These are phyloP conservation scores for Spodoptera picta DNA, from an alignment of 2,888 invertebrate genomes.

Conservation along the genomic window DNA sequence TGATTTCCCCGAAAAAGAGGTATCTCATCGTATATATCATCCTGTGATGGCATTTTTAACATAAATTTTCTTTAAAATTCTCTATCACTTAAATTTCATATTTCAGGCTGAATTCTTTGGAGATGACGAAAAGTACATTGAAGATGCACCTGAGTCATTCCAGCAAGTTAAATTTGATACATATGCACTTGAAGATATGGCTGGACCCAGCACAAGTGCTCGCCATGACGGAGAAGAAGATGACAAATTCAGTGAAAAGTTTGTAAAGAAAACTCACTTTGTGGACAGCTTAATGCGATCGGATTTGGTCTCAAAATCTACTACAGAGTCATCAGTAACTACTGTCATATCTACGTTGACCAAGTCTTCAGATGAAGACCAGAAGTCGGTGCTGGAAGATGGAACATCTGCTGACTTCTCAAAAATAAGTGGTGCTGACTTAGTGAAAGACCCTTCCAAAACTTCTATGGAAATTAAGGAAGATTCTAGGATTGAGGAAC, in stretches of 20 bases:
- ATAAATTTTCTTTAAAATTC: no score
- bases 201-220: conserved; percentile 63
- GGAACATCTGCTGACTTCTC: conserved; percentile 85
- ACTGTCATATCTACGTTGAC: conserved; percentile 83
- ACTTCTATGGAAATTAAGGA: conserved; percentile 82
- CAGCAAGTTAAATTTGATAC: conserved; percentile 57
- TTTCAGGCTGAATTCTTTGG: conserved; percentile 80
- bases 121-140: conserved; percentile 73
- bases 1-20: conserved; percentile 87
- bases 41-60: not conserved
- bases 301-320: conserved; percentile 83
- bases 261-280: conserved; percentile 72
- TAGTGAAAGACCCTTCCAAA: conserved; percentile 82
- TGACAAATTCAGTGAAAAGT: conserved; percentile 64
- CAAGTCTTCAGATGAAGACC: conserved; percentile 85
- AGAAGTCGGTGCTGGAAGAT: conserved; percentile 83
- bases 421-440: conserved; percentile 83
- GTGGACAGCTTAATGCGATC: conserved; percentile 73
- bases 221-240: conserved; percentile 60
- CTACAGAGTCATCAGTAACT: conserved; percentile 85
- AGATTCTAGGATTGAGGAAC: conserved; percentile 77
- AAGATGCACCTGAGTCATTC: conserved; percentile 60
- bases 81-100: not conserved
- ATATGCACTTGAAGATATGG: conserved; percentile 43
- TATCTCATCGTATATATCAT: conserved; percentile 41